Base-by-base conservation (phyloP, 2,797 vertebrate genomes). In the Menidia menidia region DNA sequence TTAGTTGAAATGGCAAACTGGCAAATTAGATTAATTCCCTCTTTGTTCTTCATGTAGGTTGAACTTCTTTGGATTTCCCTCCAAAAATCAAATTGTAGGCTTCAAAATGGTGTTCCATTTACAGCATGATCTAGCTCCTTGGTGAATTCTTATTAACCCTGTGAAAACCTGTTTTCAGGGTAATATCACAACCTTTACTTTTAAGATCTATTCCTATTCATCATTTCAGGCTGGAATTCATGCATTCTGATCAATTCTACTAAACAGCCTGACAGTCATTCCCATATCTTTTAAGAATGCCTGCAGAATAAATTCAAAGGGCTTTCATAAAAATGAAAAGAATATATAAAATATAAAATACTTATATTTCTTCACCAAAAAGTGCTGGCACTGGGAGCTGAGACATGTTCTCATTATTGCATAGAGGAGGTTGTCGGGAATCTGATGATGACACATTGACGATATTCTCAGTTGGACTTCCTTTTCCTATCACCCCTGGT, bases 1-100 rank as follows among this genome's bases (percentile, higher is more conserved):
- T 19, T 41, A 57, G 53, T 66, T 75, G 33, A 77, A 80, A 63
- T 69, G 55, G 56, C 59, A 81, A 76, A 77, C 65, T 68, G 62
- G 73, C 61, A 74, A 79, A 75, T 75, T 67, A 41, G 43, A 56
- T 18, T 77, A 50, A 73, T 83, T 72, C 68, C 18, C 41, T 75
- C 52, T 65, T 54, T 66, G 57, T 76, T 72, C 56, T 59, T 69
- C 31, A 33, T 64, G 70, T 48, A 71, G 50, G 75, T 78, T 71
- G 58, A 32, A 47, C 51, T 58, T 42, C 63, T 72, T 62, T 70
- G 31, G 60, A 71, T 47, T 71, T 77, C 68, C 25, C 55, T 64
- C 12, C 18, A 31, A 32, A 69, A 78, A 50, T 59, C 16, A 60
- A 81, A 80, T 44, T 64, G 58, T 12, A 1, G 33, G 31, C 32